Evolutionary conservation across 2,113 vertebrate species (phyloP).

Genomic region (Prionailurus viverrinus): DNA sequence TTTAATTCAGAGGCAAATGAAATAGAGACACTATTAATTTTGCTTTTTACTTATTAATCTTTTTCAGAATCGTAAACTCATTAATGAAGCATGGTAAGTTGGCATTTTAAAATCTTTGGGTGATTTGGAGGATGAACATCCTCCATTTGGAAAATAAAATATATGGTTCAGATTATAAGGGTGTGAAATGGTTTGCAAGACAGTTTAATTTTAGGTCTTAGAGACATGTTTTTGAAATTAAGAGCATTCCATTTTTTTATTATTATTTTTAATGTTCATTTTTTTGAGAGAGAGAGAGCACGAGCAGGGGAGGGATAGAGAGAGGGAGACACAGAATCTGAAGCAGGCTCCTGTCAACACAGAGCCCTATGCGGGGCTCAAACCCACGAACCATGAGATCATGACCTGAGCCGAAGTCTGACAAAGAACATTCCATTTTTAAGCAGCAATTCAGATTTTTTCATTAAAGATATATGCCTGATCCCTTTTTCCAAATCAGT

Average conservation of each 20-base stretch:
- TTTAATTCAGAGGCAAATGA: constrained; percentile 52
- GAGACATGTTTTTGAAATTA: constrained; percentile 64
- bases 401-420: too few species aligned
- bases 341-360: too few species aligned
- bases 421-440: constrained; percentile 62
- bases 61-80: constrained; percentile 41
- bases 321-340: too few species aligned
- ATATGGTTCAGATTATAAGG: not conserved
- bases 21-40: constrained; percentile 14
- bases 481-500: not conserved
- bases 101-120: constrained; percentile 29
- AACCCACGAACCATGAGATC: too few species aligned
- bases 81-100: constrained; percentile 81
- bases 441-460: constrained; percentile 75
- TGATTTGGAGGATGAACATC: not conserved
- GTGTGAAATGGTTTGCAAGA: not conserved
- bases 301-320: too few species aligned
- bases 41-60: constrained; percentile 52
- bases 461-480: not conserved
- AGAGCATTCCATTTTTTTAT: constrained; percentile 64
- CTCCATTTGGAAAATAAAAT: constrained; percentile 35
- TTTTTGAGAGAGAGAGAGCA: too few species aligned
- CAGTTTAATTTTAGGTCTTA: not conserved
- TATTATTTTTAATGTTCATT: too few species aligned
- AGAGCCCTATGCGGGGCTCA: too few species aligned